Conservation (phyloP, 2,888 invertebrate species). For the Gymnocheta viridis region DNA sequence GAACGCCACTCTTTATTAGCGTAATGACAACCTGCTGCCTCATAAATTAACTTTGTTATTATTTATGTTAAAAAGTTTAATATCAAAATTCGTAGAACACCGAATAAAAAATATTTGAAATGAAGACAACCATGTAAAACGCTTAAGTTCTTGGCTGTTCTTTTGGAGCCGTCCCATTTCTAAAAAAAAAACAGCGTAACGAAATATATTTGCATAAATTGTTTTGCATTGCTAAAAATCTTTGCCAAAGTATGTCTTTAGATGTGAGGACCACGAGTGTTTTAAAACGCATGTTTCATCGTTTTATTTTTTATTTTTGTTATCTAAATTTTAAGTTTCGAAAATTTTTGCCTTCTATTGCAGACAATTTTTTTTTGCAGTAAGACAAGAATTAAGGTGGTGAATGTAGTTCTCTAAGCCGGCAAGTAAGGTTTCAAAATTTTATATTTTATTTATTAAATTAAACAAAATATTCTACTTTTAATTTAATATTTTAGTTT, state of each 20-base stretch:
- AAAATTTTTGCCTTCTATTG: too few species aligned
- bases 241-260: not conserved
- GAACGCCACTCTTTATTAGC: conserved; percentile 62
- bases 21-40: conserved; percentile 70
- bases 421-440: too few species aligned
- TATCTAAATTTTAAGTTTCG: too few species aligned
- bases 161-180: conserved; percentile 18
- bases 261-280: too few species aligned
- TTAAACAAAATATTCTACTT: not conserved
- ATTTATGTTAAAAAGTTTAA: conserved; percentile 57
- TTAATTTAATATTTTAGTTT: conserved; percentile 24
- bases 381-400: too few species aligned
- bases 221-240: conserved; percentile 2
- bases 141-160: not conserved
- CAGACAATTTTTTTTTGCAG: too few species aligned
- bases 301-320: too few species aligned
- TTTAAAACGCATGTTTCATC: too few species aligned
- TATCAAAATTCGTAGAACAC: not conserved
- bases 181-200: not conserved
- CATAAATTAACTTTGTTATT: conserved; percentile 68
- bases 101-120: conserved; percentile 1
- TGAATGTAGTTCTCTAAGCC: too few species aligned
- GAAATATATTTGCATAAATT: conserved; percentile 53
- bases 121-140: conserved; percentile 10
- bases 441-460: conserved; percentile 9